A percentile compares a stretch with the other conserved stretches of the same genome.
Evolutionary conservation across 1,140 invertebrate species (phyloP).

Genomic region (Diachasma alloeum): DNA sequence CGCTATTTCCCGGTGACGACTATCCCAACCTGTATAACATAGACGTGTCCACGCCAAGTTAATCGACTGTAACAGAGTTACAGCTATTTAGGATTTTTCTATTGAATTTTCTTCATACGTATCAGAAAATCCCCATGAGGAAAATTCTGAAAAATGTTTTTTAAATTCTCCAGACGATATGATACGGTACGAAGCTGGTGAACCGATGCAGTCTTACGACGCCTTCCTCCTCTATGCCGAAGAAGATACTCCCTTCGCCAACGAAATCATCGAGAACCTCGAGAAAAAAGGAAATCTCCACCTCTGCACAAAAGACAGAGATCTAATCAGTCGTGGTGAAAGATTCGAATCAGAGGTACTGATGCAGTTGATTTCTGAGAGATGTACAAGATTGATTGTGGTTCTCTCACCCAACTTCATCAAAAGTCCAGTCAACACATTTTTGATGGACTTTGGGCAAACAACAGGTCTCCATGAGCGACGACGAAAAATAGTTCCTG

Average conservation of each 20-base stretch:
- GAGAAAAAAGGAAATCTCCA: conserved; percentile 69
- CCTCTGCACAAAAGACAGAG: conserved; percentile 75
- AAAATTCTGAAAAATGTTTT: not conserved
- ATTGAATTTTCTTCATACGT: not conserved
- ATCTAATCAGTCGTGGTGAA: conserved; percentile 69
- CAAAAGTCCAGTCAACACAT: conserved; percentile 73
- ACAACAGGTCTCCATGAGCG: conserved; percentile 75
- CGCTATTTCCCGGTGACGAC: too few species aligned
- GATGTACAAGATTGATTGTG: conserved; percentile 77
- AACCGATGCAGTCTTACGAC: conserved; percentile 70
- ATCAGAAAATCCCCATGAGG: too few species aligned
- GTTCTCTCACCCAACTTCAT: conserved; percentile 78
- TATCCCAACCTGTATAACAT: too few species aligned
- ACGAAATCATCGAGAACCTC: conserved; percentile 69
- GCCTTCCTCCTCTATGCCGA: conserved; percentile 78
- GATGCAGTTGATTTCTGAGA: conserved; percentile 75
- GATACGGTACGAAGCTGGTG: conserved; percentile 60
- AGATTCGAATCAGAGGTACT: conserved; percentile 75
- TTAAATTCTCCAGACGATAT: conserved; percentile 62
- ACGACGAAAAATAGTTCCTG: conserved; percentile 73
- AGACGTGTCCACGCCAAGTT: too few species aligned
- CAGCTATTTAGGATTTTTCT: too few species aligned
- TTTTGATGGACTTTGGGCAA: conserved; percentile 77
- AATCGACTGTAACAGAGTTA: too few species aligned
- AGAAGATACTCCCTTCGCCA: conserved; percentile 72